These are phyloP conservation scores for Bugula neritina DNA, from an alignment of 2,888 invertebrate species.

Conservation along the genomic window DNA sequence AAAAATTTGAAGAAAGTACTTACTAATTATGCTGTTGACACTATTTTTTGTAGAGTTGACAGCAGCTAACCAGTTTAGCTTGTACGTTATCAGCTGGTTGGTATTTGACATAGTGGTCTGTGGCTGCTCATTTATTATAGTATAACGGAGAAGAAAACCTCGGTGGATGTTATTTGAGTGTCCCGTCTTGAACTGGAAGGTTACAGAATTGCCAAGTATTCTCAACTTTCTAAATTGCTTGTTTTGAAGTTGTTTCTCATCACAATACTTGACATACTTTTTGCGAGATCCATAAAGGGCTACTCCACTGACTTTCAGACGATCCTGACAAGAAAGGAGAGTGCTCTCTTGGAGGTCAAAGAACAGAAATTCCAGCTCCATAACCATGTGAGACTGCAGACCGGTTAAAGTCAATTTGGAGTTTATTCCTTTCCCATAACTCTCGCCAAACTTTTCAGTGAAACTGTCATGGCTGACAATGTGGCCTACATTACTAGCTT, in stretches of 20 bases:
- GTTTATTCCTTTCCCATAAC: not conserved
- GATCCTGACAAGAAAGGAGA: not conserved
- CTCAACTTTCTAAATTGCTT: not conserved
- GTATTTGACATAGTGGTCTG: too few species aligned
- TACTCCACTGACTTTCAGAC: not conserved
- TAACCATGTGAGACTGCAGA: not conserved
- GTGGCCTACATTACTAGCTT: conserved; percentile 12
- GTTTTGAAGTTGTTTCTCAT: not conserved
- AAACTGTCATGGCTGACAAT: conserved; percentile 9
- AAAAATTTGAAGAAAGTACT: too few species aligned
- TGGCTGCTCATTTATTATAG: too few species aligned
- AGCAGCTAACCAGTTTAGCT: too few species aligned
- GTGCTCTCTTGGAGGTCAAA: not conserved
- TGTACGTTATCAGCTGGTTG: too few species aligned
- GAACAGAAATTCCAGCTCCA: not conserved
- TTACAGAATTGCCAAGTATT: not conserved
- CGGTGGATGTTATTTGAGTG: not conserved
- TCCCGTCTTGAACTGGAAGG: not conserved
- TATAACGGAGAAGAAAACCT: too few species aligned
- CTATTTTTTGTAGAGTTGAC: too few species aligned
- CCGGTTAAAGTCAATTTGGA: not conserved
- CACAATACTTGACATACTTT: not conserved
- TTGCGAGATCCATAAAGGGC: not conserved
- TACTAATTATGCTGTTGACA: too few species aligned
- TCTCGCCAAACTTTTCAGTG: not conserved